Conservation (phyloP, 2,113 vertebrate genomes). For the Myiagra hebetior region DNA sequence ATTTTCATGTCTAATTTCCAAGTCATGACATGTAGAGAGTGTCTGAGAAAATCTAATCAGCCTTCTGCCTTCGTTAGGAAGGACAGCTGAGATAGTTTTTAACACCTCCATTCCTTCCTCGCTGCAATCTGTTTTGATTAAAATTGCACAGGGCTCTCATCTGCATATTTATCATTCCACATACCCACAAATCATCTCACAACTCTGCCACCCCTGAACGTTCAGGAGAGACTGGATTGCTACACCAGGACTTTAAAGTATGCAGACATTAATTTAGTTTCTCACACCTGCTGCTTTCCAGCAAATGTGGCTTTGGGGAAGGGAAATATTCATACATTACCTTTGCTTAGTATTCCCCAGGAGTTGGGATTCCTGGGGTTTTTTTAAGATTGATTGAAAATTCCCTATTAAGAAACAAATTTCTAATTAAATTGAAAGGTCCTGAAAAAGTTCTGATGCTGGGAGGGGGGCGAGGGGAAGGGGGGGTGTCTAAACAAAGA, state of each 20-base stretch:
- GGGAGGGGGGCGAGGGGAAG: fast-evolving
- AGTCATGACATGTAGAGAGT: not conserved
- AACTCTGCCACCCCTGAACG: not conserved
- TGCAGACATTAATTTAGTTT: slow-evolving; percentile 6
- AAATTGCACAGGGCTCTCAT: slow-evolving; percentile 10
- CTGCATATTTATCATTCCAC: slow-evolving; percentile 13
- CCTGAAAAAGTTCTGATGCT: not conserved
- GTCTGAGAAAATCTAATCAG: slow-evolving; percentile 26
- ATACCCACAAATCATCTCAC: not conserved
- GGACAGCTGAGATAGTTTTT: slow-evolving; percentile 24
- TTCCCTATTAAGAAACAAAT: not conserved
- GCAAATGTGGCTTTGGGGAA: not conserved
- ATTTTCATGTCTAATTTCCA: slow-evolving; percentile 18
- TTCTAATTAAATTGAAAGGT: not conserved
- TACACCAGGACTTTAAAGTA: not conserved
- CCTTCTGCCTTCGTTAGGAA: slow-evolving; percentile 27
- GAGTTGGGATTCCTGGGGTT: not conserved
- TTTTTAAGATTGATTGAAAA: not conserved
- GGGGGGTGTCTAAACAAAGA: not conserved
- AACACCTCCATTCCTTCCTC: slow-evolving; percentile 4
- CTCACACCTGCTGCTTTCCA: slow-evolving; percentile 32
- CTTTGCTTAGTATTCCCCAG: not conserved
- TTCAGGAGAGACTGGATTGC: not conserved
- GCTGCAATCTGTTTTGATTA: slow-evolving; percentile 52
- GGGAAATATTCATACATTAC: not conserved